A percentile compares a stretch with the other conserved stretches of the same genome.
phyloP scores from a whole-genome alignment of 2,797 vertebrate species.

The Chloroceryle amazona region DNA sequence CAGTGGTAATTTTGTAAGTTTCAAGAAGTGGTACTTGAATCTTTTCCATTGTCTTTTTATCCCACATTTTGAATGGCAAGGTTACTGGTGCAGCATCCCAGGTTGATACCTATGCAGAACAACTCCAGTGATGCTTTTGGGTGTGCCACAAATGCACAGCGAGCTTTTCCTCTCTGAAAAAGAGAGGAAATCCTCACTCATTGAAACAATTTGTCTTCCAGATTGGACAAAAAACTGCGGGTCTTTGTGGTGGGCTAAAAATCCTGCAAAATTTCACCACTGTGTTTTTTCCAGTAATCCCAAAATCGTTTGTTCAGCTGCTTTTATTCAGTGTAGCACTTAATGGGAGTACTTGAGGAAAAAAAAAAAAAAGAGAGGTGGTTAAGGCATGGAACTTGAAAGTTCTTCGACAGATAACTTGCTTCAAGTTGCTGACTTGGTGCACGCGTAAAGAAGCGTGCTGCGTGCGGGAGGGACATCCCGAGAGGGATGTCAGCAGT shows the following conservation, averaged over 20 bases:
- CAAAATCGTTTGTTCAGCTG: slow-evolving; percentile 54
- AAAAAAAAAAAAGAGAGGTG: background rate
- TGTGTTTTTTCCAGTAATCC: slow-evolving; percentile 35
- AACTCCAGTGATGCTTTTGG: background rate
- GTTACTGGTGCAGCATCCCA: background rate
- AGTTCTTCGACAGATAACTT: background rate
- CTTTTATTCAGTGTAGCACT: slow-evolving; percentile 35
- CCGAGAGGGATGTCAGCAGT: background rate
- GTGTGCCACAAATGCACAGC: background rate
- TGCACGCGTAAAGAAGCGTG: background rate
- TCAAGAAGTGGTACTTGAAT: background rate
- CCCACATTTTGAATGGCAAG: background rate
- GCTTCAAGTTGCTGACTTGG: background rate
- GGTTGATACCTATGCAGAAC: background rate
- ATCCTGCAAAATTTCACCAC: slow-evolving; percentile 1
- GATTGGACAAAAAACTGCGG: background rate
- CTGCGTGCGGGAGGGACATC: background rate
- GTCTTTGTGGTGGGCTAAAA: slow-evolving; percentile 37
- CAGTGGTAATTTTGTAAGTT: background rate
- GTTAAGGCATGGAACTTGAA: background rate
- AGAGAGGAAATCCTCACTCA: slow-evolving; percentile 24
- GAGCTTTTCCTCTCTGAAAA: background rate
- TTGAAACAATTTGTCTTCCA: slow-evolving; percentile 43
- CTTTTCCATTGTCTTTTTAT: background rate
- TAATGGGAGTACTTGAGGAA: background rate